phyloP scores from a whole-genome alignment of 2,888 invertebrate species.

The Dasysyrphus albostriatus region DNA sequence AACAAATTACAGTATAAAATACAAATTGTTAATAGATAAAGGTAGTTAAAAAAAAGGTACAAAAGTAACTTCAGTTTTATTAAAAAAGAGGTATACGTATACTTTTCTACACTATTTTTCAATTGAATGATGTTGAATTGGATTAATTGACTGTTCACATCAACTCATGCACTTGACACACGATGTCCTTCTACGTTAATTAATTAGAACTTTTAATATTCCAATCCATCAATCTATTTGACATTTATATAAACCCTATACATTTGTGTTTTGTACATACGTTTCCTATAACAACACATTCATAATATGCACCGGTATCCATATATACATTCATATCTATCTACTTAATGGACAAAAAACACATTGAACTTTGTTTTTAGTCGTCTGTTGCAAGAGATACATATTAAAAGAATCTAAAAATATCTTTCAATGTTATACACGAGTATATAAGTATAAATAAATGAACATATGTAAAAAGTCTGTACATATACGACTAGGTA shows the following conservation, averaged over 20 bases:
- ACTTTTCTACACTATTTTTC: not conserved
- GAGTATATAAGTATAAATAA: not conserved
- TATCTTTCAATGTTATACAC: constrained; percentile 17
- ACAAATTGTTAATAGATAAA: too few species aligned
- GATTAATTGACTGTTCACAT: constrained; percentile 9
- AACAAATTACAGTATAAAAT: too few species aligned
- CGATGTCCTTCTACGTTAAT: constrained; percentile 25
- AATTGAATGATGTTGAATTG: not conserved
- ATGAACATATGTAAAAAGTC: not conserved
- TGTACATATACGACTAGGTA: not conserved
- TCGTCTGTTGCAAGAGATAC: constrained; percentile 6
- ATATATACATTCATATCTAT: not conserved
- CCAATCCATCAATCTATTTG: constrained; percentile 42
- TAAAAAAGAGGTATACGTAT: too few species aligned
- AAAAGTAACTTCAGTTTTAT: too few species aligned
- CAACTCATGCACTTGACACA: constrained; percentile 29
- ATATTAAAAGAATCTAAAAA: constrained; percentile 45
- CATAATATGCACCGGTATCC: not conserved
- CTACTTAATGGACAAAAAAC: constrained; percentile 29
- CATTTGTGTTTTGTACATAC: not conserved
- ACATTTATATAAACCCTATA: not conserved
- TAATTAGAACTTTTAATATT: constrained; percentile 42
- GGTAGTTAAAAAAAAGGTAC: too few species aligned
- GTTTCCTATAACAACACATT: not conserved
- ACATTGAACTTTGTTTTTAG: constrained; percentile 39